phyloP scores from a whole-genome alignment of 1,140 invertebrate genomes.

The Orussus abietinus region DNA sequence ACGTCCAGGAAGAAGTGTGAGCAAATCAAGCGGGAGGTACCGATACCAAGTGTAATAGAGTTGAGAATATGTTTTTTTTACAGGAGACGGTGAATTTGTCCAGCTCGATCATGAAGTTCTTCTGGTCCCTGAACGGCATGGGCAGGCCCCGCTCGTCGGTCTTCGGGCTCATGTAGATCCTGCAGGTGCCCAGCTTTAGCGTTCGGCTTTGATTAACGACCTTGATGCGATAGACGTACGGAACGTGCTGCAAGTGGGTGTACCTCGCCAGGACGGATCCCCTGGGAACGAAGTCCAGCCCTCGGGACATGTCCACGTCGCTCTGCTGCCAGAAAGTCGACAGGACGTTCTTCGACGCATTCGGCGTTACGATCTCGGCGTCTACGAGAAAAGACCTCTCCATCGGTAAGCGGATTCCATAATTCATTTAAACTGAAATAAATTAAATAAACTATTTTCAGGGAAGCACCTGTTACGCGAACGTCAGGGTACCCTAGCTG shows the following conservation, averaged over 20 bases:
- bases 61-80: too few species aligned
- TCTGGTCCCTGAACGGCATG: conserved; percentile 42
- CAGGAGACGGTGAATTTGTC: conserved; percentile 45
- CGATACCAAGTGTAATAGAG: conserved; percentile 16
- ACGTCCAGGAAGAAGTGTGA: conserved; percentile 12
- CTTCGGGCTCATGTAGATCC: conserved; percentile 51
- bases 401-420: too few species aligned
- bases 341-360: conserved; percentile 33
- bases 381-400: too few species aligned
- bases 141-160: conserved; percentile 40
- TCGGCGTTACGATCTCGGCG: too few species aligned
- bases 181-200: conserved; percentile 50
- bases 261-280: conserved; percentile 50
- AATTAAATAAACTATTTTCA: too few species aligned
- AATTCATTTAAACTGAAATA: not conserved
- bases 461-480: not conserved
- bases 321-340: conserved; percentile 54
- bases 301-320: conserved; percentile 51
- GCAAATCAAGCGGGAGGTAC: not conserved
- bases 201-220: conserved; percentile 1
- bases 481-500: conserved; percentile 38
- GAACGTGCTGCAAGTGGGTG: conserved; percentile 51
- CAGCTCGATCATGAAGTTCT: conserved; percentile 46
- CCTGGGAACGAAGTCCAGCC: conserved; percentile 50
- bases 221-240: conserved; percentile 38